A percentile compares a stretch with the other conserved stretches of the same genome.
phyloP scores from a whole-genome alignment of 2,113 vertebrate genomes.

The Vicugna pacos region DNA sequence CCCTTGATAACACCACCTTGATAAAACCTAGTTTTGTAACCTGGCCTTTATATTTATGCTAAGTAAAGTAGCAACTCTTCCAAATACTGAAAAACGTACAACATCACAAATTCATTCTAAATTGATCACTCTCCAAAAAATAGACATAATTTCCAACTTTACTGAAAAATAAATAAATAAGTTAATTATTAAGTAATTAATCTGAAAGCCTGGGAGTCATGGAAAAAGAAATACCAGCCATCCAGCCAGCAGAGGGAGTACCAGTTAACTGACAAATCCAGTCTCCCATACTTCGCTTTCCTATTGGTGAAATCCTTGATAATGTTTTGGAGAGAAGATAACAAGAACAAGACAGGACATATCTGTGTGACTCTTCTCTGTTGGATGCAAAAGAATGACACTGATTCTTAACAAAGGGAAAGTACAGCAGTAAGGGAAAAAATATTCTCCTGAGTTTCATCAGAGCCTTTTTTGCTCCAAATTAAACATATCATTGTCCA shows the following conservation, averaged over 20 bases:
- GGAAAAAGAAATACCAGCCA: slow-evolving; percentile 41
- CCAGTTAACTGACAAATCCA: slow-evolving; percentile 54
- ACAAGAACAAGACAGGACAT: slow-evolving; percentile 66
- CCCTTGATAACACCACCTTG: neutral
- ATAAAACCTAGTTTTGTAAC: slow-evolving; percentile 30
- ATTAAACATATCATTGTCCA: neutral
- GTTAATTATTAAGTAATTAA: neutral
- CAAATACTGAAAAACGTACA: neutral
- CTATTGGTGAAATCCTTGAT: slow-evolving; percentile 60
- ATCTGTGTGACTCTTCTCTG: slow-evolving; percentile 59
- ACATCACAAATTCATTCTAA: slow-evolving; percentile 26
- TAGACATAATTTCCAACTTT: neutral
- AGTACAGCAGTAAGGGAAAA: neutral
- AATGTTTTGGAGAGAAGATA: slow-evolving; percentile 67
- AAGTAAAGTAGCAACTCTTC: neutral
- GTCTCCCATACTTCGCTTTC: slow-evolving; percentile 20
- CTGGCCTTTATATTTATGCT: neutral
- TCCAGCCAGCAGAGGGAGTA: slow-evolving; percentile 81
- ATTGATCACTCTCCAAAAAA: neutral
- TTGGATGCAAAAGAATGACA: slow-evolving; percentile 11
- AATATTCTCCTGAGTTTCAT: slow-evolving; percentile 1
- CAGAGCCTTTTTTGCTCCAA: neutral
- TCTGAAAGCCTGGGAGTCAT: neutral
- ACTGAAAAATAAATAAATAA: slow-evolving; percentile 20
- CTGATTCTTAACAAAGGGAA: neutral